Conservation (phyloP, 1,140 invertebrate genomes). For the Proctacanthus coquilletti region DNA sequence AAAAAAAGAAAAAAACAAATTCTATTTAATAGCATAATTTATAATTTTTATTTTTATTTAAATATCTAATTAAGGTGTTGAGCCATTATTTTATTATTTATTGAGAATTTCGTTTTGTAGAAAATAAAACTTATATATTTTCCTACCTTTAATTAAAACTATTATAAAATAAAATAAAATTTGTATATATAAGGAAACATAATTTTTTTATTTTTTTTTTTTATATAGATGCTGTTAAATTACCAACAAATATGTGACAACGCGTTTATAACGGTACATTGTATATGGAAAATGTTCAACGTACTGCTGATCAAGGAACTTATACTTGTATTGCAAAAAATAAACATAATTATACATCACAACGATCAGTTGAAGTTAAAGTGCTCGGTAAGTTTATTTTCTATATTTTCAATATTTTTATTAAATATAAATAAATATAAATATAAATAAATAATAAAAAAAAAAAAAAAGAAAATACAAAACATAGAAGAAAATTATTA, state of each 20-base stretch:
- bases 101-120: no score
- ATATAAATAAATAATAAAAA: conserved; percentile 1
- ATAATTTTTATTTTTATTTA: no score
- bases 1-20: no score
- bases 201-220: conserved; percentile 9
- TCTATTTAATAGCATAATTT: no score
- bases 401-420: not conserved
- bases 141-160: no score
- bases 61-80: no score
- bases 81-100: no score
- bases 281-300: conserved; percentile 45
- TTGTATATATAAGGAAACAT: no score
- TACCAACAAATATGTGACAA: conserved; percentile 55
- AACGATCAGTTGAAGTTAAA: conserved; percentile 37
- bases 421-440: conserved; percentile 1
- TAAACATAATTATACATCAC: conserved; percentile 40
- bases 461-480: no score
- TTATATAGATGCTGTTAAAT: conserved; percentile 36
- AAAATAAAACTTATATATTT: no score
- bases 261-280: conserved; percentile 49
- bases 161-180: no score
- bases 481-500: no score
- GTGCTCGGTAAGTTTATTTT: conserved; percentile 35
- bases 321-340: conserved; percentile 51
- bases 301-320: conserved; percentile 44